Evolutionary conservation across 2,113 vertebrate genomes (phyloP).

Genomic region (Fulica atra): DNA sequence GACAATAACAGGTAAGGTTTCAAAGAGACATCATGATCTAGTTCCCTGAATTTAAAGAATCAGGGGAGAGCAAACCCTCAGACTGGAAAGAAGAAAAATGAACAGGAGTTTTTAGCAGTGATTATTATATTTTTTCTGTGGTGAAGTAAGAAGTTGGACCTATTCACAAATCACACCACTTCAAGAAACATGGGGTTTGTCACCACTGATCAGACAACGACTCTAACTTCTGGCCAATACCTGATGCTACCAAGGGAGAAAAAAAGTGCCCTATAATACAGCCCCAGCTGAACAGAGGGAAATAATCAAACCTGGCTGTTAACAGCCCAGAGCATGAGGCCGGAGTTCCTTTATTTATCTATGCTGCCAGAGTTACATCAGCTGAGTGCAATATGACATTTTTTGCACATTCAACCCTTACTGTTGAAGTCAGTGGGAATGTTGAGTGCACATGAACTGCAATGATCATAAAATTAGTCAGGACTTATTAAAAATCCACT

Average conservation of each 20-base stretch:
- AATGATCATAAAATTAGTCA: constrained; percentile 64
- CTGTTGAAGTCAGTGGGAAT: neutral
- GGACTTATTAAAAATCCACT: constrained; percentile 70
- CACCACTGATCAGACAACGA: neutral
- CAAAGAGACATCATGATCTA: constrained; percentile 39
- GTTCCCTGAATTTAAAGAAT: constrained; percentile 34
- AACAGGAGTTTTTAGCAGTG: neutral
- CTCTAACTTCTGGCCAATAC: neutral
- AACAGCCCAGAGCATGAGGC: neutral
- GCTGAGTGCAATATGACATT: neutral
- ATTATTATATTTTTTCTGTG: neutral
- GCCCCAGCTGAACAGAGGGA: neutral
- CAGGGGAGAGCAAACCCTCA: neutral
- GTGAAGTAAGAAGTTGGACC: neutral
- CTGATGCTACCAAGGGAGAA: neutral
- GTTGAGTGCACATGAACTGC: constrained; percentile 20
- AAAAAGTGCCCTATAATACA: neutral
- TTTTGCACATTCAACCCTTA: neutral
- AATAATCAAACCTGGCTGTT: neutral
- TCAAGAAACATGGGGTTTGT: neutral
- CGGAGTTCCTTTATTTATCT: constrained; percentile 3
- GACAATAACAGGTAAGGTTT: constrained; percentile 29
- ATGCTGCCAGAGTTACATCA: neutral
- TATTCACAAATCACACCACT: neutral
- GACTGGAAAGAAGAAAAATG: neutral